A percentile compares a stretch with the other conserved stretches of the same genome.
Conservation (phyloP, 2,797 vertebrate genomes). For the Sternarchorhynchus goeldii region DNA sequence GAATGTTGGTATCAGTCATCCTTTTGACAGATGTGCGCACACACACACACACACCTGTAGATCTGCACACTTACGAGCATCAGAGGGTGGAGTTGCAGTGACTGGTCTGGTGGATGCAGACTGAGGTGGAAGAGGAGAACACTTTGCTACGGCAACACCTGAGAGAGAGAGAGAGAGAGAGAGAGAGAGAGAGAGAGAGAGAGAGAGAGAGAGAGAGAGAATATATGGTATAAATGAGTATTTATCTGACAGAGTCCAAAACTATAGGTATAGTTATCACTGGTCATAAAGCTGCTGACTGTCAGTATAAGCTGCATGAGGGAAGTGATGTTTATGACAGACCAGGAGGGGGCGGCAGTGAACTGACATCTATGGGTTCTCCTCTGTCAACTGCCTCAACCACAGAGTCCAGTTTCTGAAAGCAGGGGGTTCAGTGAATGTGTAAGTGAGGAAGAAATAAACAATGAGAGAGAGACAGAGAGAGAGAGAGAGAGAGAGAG, state of each 20-base stretch:
- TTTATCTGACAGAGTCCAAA: too few relatives aligned
- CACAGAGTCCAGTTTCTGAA: slow-evolving; percentile 75
- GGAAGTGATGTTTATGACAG: slow-evolving; percentile 39
- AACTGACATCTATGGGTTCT: slow-evolving; percentile 74
- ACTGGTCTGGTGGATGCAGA: slow-evolving; percentile 59
- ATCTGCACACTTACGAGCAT: slow-evolving; percentile 61
- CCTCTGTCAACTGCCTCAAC: slow-evolving; percentile 77
- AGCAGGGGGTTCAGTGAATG: too few relatives aligned
- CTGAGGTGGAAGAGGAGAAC: slow-evolving; percentile 55
- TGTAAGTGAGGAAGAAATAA: not conserved
- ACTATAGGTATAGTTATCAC: too few relatives aligned
- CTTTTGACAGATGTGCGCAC: not conserved
- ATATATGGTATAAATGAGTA: too few relatives aligned
- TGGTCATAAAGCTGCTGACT: too few relatives aligned
- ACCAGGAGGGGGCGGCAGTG: slow-evolving; percentile 85
- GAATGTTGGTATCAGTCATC: too few relatives aligned
- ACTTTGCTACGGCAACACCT: slow-evolving; percentile 61
- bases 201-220: not conserved
- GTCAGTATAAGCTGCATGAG: too few relatives aligned
- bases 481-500: slow-evolving; percentile 12
- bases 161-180: slow-evolving; percentile 37
- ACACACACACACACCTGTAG: not conserved
- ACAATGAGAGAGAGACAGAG: not conserved
- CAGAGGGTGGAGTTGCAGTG: slow-evolving; percentile 37
- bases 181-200: not conserved